A percentile compares a stretch with the other conserved stretches of the same genome.
Conservation (phyloP, 2,888 invertebrate genomes). For the Pyrocoelia pectoralis region DNA sequence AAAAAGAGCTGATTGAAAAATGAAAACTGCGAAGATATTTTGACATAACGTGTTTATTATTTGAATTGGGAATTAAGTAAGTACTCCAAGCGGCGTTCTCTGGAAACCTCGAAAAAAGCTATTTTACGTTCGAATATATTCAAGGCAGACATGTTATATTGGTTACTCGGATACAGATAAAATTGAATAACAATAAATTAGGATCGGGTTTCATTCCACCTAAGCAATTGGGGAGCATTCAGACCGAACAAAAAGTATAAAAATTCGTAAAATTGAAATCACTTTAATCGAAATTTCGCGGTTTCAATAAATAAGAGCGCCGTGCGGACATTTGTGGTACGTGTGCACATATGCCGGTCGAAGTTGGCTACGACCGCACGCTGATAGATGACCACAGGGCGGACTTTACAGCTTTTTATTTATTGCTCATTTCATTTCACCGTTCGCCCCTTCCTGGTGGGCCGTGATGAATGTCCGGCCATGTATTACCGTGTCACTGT, state of each 20-base stretch:
- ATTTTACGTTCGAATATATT: not conserved
- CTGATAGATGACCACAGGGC: slow-evolving; percentile 50
- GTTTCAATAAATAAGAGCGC: slow-evolving; percentile 36
- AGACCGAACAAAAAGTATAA: slow-evolving; percentile 22
- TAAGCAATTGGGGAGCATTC: not conserved
- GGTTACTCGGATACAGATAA: slow-evolving; percentile 1
- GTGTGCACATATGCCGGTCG: slow-evolving; percentile 38
- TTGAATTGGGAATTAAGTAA: not conserved
- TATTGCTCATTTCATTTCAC: slow-evolving; percentile 58
- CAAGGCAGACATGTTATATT: not conserved
- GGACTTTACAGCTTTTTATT: slow-evolving; percentile 56
- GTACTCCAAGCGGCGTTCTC: not conserved
- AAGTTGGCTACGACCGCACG: slow-evolving; percentile 40
- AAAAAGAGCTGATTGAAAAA: no score
- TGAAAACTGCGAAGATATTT: not conserved
- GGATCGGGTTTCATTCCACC: slow-evolving; percentile 1
- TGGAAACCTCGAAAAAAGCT: not conserved
- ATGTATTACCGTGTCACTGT: slow-evolving; percentile 57
- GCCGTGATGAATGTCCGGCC: slow-evolving; percentile 56
- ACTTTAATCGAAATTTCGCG: slow-evolving; percentile 36
- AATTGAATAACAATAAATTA: slow-evolving; percentile 1
- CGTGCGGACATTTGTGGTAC: slow-evolving; percentile 36
- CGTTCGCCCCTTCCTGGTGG: slow-evolving; percentile 37
- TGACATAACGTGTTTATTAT: not conserved
- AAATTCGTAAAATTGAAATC: slow-evolving; percentile 28